Evolutionary conservation across 2,113 vertebrate genomes (phyloP).

Genomic region (Pelusios castaneus): DNA sequence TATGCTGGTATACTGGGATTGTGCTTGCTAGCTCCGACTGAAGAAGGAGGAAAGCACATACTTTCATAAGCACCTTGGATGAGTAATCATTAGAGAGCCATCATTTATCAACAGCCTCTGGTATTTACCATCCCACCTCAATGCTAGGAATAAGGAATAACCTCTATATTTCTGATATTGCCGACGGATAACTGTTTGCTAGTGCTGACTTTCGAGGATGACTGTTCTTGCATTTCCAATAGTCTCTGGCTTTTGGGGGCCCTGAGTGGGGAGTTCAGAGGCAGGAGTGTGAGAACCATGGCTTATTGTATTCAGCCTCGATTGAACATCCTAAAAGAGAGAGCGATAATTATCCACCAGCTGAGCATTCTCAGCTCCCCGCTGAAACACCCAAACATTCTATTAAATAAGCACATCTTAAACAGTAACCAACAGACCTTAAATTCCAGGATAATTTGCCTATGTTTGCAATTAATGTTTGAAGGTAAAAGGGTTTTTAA

Average conservation of each 20-base stretch:
- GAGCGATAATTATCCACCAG: not conserved
- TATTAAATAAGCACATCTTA: not conserved
- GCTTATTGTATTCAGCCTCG: not conserved
- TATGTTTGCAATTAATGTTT: constrained; percentile 8
- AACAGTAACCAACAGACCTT: not conserved
- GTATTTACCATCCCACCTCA: not conserved
- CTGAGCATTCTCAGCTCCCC: not conserved
- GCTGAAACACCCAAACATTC: not conserved
- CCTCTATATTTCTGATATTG: not conserved
- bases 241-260: not conserved
- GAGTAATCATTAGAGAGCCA: not conserved
- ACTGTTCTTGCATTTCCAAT: not conserved
- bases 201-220: not conserved
- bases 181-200: not conserved
- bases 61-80: too few relatives aligned
- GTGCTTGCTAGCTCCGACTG: too few relatives aligned
- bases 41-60: not conserved
- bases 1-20: too few relatives aligned
- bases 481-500: constrained; percentile 47
- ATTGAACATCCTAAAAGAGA: not conserved
- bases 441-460: not conserved
- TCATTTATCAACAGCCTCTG: not conserved
- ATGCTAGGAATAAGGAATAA: not conserved
- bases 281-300: not conserved
- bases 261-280: fast-evolving